Evolutionary conservation across 1,140 invertebrate genomes (phyloP).

Genomic region (Papilio polytes): DNA sequence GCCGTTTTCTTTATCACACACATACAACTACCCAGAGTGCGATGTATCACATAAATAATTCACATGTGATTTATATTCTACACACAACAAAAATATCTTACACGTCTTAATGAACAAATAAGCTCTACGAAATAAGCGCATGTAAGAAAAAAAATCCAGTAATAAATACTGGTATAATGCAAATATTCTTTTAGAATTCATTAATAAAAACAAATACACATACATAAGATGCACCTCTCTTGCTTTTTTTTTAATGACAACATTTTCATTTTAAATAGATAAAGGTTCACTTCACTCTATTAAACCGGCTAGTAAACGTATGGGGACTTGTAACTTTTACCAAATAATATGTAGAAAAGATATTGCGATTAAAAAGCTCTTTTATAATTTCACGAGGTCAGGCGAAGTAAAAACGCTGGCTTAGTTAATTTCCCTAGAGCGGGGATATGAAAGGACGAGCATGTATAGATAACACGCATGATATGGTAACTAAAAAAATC

Average conservation of each 20-base stretch:
- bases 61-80: slow-evolving; percentile 8
- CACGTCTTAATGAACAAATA: neutral
- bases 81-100: neutral
- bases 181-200: too few relatives aligned
- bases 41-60: slow-evolving; percentile 12
- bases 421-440: slow-evolving; percentile 12
- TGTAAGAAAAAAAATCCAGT: neutral
- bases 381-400: neutral
- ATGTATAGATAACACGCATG: neutral
- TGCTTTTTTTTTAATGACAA: neutral
- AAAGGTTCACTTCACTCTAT: too few relatives aligned
- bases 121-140: neutral
- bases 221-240: neutral
- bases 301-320: too few relatives aligned
- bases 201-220: too few relatives aligned
- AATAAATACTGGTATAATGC: neutral
- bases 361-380: neutral
- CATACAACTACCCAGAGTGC: neutral
- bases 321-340: neutral
- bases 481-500: neutral
- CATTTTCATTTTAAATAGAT: too few relatives aligned
- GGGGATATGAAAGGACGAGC: slow-evolving; percentile 2
- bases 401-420: neutral
- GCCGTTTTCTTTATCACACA: neutral
- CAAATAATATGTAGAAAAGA: neutral